phyloP scores from a whole-genome alignment of 2,888 invertebrate genomes.

The Drosophila pseudotakahashii region DNA sequence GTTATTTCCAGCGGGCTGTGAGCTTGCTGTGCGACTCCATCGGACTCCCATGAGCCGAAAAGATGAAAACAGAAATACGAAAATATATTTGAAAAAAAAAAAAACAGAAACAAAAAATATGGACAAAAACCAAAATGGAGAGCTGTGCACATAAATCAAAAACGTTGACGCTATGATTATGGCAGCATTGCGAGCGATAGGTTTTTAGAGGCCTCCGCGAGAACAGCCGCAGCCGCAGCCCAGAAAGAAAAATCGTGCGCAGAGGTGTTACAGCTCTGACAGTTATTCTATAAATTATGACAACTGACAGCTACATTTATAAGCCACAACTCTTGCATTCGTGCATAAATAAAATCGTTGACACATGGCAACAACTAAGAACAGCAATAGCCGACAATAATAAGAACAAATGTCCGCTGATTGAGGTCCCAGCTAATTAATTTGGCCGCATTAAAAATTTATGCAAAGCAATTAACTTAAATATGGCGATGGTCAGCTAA shows the following conservation, averaged over 20 bases:
- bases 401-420: slow-evolving; percentile 31
- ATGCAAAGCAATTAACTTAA: slow-evolving; percentile 73
- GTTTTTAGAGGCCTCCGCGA: slow-evolving; percentile 27
- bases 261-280: slow-evolving; percentile 78
- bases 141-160: slow-evolving; percentile 74
- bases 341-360: slow-evolving; percentile 66
- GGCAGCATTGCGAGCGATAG: slow-evolving; percentile 51
- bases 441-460: slow-evolving; percentile 67
- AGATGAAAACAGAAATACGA: slow-evolving; percentile 31
- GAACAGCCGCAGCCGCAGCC: slow-evolving; percentile 31
- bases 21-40: slow-evolving; percentile 26
- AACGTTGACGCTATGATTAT: slow-evolving; percentile 77
- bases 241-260: slow-evolving; percentile 66
- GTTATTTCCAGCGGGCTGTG: slow-evolving; percentile 46
- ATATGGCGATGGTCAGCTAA: slow-evolving; percentile 53
- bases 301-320: slow-evolving; percentile 78
- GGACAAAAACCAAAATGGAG: slow-evolving; percentile 54
- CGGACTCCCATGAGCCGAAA: slow-evolving; percentile 60
- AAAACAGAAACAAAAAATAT: slow-evolving; percentile 6
- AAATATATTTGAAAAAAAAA: slow-evolving; percentile 7
- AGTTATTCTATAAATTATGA: slow-evolving; percentile 81
- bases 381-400: slow-evolving; percentile 19
- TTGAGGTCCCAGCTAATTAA: slow-evolving; percentile 62
- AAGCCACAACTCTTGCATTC: slow-evolving; percentile 75
- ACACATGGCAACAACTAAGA: slow-evolving; percentile 42